Evolutionary conservation across 2,113 vertebrate genomes (phyloP), one percentile per base, ranked within the genome.

Genomic region (Dunckerocampus dactyliophorus): DNA sequence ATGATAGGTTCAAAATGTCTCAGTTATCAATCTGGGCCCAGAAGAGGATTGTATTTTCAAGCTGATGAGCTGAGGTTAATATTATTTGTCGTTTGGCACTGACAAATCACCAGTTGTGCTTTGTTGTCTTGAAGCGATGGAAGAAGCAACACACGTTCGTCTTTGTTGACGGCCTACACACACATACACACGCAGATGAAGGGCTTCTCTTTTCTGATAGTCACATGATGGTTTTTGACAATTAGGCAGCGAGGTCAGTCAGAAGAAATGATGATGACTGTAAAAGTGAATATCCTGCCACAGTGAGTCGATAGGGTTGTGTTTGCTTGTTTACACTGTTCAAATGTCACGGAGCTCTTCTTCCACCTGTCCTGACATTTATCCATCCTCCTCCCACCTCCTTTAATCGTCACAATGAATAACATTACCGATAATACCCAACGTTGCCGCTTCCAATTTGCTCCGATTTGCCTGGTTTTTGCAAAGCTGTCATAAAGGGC

Each of bases 41-140:
- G 34, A 47, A 50, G 53, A 65, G 60, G 24, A 49, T 69, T 64
- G 59, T 68, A 45, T 66, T 73, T 71, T 63, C 54, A 28, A 43
- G 47, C 19, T 63, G 62, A 69, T 75, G 58, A 71, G 67, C 42
- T 42, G 28, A 67, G 21, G 56, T 59, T 22, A 58, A 73, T 67
- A 22, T 12, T 60, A 45, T 54, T 65, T 74, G 53, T 69, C 61
- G 67, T 66, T 43, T 52, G 3, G 49, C 54, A 50, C 24, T 51
- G 22, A 64, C 5, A 47, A 56, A 59, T 60, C 46, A 13, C 17
- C 6, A 24, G 20, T 49, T 47, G 47, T 62, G 60, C 28, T 49
- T 45, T n/a, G 28, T 39, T 28, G 8, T 56, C 20, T 70, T 46
- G 8, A 65, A 39, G 59, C 19, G 17, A 74, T 53, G 28, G 48